Evolutionary conservation across 2,113 vertebrate species (phyloP), one percentile per base, ranked within the genome.

Genomic region (Seriola dumerili): DNA sequence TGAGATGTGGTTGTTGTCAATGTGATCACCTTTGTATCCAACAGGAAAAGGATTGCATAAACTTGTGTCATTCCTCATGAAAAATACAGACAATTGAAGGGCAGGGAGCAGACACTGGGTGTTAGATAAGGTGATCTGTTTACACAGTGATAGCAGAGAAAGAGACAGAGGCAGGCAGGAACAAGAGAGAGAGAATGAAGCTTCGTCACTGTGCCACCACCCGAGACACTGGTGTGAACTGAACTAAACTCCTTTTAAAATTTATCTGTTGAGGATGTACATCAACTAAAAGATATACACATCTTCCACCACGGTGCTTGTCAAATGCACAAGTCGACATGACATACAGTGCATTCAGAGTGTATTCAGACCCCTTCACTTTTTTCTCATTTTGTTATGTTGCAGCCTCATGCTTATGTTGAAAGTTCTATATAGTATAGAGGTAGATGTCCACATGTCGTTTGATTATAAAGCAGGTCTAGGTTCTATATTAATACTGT

Each of bases 71-170:
- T 67, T 25, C 38, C 83, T 92, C 86, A 89, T 93, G 44, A 90
- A 92, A 90, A 85, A 90, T 86, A 52, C 21, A 89, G 64, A 50
- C 40, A 54, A 76, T 17, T 59, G 46, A 78, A 80, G 71, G 84
- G 29, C 70, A 78, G 72, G 70, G 77, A 48, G 64, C 65, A 74
- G 84, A 81, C 87, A 46, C 67, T 75, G 66, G 72, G 81, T 84
- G 85, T 81, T 76, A 69, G 80, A 88, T 81, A 72, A 70, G 70
- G 64, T 79, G 83, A 89, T 91, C 87, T 78, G 38, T 71, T 91
- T 82, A 76, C 74, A 62, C 48, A 17, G 64, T 54, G 29, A 77
- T 21, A 42, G 58, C 48, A 50, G 29, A 23, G 57, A 57, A 34
- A 81, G 46, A 79, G 17, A 55, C 55, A 77, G 52, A 57, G 58